These are phyloP conservation scores for Amblyornis subalaris DNA, from an alignment of 2,113 vertebrate genomes.

Conservation along the genomic window DNA sequence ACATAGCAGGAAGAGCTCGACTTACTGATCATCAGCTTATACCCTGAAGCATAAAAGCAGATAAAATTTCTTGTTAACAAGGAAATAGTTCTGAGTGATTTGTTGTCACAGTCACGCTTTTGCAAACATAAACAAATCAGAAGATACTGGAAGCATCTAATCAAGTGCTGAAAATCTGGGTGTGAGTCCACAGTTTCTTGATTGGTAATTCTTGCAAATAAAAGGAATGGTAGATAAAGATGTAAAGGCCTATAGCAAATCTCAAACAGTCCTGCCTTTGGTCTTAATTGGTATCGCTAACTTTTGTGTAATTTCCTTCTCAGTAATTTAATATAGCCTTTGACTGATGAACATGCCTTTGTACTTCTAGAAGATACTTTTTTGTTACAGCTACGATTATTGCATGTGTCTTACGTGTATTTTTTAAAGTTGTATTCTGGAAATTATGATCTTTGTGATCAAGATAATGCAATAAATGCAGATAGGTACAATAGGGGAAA, in stretches of 20 bases:
- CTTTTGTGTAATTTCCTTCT: not conserved
- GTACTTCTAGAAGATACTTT: not conserved
- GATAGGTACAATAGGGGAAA: not conserved
- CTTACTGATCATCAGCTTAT: not conserved
- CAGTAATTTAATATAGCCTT: not conserved
- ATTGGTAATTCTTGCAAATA: not conserved
- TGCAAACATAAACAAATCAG: constrained; percentile 14
- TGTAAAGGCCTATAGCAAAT: not conserved
- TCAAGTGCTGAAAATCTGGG: not conserved
- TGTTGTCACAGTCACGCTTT: not conserved
- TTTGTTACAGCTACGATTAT: not conserved
- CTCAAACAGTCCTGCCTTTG: not conserved
- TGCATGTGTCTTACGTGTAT: not conserved
- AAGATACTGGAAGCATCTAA: not conserved
- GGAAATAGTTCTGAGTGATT: not conserved
- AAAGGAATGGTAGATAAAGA: not conserved
- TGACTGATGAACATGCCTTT: not conserved
- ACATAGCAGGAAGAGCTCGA: not conserved
- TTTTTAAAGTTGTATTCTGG: not conserved
- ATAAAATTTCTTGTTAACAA: not conserved
- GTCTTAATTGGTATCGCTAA: not conserved
- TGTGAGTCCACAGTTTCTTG: not conserved
- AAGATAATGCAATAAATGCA: not conserved
- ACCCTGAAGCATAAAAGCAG: not conserved
- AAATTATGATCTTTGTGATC: not conserved